Percentiles rank a stretch among this genome's conserved stretches.
Evolutionary conservation across 2,113 vertebrate species (phyloP).

Genomic region (Harpagus bidentatus): DNA sequence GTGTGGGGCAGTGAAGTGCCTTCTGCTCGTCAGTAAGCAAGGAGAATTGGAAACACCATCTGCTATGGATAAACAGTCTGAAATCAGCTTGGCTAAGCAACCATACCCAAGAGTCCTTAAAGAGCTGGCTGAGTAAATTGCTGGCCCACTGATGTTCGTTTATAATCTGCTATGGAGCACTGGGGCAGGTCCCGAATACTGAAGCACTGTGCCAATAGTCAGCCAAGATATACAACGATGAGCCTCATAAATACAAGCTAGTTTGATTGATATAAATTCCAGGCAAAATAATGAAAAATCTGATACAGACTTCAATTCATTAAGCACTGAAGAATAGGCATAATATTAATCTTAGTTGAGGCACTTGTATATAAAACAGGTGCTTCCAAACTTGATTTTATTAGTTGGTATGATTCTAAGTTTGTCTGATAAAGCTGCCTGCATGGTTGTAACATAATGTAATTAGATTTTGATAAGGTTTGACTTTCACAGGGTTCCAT

Average conservation of each 20-base stretch:
- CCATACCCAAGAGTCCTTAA: not conserved
- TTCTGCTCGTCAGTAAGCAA: not conserved
- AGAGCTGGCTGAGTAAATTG: not conserved
- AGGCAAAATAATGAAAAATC: constrained; percentile 28
- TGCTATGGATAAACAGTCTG: not conserved
- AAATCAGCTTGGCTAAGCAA: constrained; percentile 1
- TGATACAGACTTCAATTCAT: not conserved
- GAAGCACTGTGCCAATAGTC: not conserved
- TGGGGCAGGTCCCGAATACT: not conserved
- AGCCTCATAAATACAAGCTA: not conserved
- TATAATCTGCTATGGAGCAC: not conserved
- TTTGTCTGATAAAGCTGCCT: constrained; percentile 3
- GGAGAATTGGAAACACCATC: not conserved
- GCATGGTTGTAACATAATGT: not conserved
- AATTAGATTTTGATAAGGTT: not conserved
- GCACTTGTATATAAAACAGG: not conserved
- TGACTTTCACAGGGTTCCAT: not conserved
- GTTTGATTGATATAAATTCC: constrained; percentile 5
- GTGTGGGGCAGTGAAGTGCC: not conserved
- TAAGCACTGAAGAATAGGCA: not conserved
- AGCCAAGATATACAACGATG: not conserved
- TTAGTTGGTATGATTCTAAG: not conserved
- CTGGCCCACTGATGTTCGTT: not conserved
- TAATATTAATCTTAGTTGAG: not conserved
- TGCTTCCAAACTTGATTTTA: not conserved